These are phyloP conservation scores for Atlantisia rogersi DNA, from an alignment of 2,113 vertebrate species.

Conservation along the genomic window DNA sequence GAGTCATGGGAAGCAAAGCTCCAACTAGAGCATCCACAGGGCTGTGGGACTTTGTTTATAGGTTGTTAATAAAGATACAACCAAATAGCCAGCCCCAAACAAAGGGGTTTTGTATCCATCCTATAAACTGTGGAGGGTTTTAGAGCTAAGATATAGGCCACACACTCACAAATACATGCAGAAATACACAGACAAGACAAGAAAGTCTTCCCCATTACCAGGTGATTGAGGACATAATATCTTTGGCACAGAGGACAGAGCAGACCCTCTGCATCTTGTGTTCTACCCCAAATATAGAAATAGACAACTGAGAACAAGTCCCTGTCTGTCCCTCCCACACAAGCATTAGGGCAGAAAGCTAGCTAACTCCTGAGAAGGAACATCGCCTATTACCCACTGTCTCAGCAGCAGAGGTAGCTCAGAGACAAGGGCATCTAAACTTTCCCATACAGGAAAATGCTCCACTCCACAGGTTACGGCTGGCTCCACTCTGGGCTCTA, in stretches of 20 bases:
- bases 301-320: neutral
- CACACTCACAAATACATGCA: neutral
- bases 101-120: neutral
- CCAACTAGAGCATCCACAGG: neutral
- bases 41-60: neutral
- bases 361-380: neutral
- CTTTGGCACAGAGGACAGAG: neutral
- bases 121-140: neutral
- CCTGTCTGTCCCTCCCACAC: neutral
- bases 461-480: fast-evolving
- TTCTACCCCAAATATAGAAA: neutral
- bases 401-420: neutral
- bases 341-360: neutral
- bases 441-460: neutral
- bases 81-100: neutral
- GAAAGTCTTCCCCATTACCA: neutral
- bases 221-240: neutral
- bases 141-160: neutral
- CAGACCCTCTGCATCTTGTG: neutral
- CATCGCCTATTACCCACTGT: neutral
- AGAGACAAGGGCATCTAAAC: neutral
- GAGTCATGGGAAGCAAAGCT: neutral
- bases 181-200: neutral
- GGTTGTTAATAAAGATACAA: neutral
- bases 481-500: neutral